phyloP scores from a whole-genome alignment of 1,140 invertebrate species.

The Condylostylus longicornis region DNA sequence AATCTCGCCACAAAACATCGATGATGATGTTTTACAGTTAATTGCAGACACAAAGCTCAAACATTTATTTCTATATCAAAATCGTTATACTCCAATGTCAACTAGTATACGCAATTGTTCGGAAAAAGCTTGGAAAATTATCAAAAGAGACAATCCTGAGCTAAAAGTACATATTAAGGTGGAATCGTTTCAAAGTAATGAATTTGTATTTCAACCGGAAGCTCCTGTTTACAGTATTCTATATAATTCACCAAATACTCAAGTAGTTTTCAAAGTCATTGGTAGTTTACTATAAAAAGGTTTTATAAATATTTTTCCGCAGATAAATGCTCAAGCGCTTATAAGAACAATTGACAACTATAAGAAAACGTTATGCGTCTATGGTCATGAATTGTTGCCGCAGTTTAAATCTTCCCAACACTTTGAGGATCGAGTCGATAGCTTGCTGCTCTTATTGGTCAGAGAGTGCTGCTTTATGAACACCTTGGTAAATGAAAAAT shows the following conservation, averaged over 20 bases:
- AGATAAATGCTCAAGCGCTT: slow-evolving; percentile 35
- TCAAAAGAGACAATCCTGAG: slow-evolving; percentile 38
- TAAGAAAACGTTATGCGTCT: slow-evolving; percentile 37
- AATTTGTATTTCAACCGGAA: slow-evolving; percentile 40
- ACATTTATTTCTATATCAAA: slow-evolving; percentile 65
- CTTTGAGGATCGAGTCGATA: slow-evolving; percentile 51
- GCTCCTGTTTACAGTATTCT: slow-evolving; percentile 51
- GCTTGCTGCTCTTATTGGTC: slow-evolving; percentile 41
- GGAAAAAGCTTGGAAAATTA: slow-evolving; percentile 35
- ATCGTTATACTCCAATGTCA: slow-evolving; percentile 46
- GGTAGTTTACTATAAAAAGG: background rate
- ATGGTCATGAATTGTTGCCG: slow-evolving; percentile 47
- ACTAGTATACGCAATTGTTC: slow-evolving; percentile 33
- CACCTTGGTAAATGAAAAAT: slow-evolving; percentile 39
- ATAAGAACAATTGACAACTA: slow-evolving; percentile 43
- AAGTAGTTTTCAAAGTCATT: slow-evolving; percentile 33
- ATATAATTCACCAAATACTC: slow-evolving; percentile 45
- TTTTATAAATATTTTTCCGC: slow-evolving; percentile 13
- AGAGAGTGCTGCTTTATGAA: slow-evolving; percentile 45
- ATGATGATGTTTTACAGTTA: slow-evolving; percentile 56
- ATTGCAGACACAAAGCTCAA: slow-evolving; percentile 48
- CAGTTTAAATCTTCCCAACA: slow-evolving; percentile 40
- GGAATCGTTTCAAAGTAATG: slow-evolving; percentile 36
- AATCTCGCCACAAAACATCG: slow-evolving; percentile 68
- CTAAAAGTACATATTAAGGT: slow-evolving; percentile 42